These are phyloP conservation scores for Drosophila quadrilineata DNA, from an alignment of 1,140 invertebrate species.

Conservation along the genomic window DNA sequence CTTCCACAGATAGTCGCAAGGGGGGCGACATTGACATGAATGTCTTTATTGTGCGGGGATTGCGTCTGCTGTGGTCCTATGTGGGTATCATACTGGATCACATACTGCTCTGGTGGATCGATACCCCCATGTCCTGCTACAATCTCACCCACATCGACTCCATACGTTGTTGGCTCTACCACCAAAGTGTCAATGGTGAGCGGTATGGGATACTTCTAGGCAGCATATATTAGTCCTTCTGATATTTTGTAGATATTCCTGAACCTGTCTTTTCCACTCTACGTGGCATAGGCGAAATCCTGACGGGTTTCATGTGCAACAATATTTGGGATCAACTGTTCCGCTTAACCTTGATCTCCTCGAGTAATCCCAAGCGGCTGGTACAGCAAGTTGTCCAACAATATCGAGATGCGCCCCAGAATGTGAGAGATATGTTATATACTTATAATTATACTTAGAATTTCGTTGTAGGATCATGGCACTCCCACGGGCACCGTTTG, in stretches of 20 bases:
- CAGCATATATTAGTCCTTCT: not conserved
- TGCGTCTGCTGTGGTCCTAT: slow-evolving; percentile 87
- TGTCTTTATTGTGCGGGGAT: slow-evolving; percentile 82
- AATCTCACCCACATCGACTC: slow-evolving; percentile 87
- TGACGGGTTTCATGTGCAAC: slow-evolving; percentile 87
- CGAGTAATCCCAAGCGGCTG: slow-evolving; percentile 42
- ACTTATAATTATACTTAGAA: not conserved
- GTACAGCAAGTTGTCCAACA: slow-evolving; percentile 58
- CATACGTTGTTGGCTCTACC: slow-evolving; percentile 85
- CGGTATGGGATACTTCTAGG: no score
- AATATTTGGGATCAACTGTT: slow-evolving; percentile 90
- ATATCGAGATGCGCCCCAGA: slow-evolving; percentile 61
- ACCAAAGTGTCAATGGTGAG: slow-evolving; percentile 84
- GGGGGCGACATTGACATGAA: slow-evolving; percentile 58
- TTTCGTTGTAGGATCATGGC: slow-evolving; percentile 43
- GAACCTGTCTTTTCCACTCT: slow-evolving; percentile 85
- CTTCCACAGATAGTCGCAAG: slow-evolving; percentile 79
- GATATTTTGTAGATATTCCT: slow-evolving; percentile 83
- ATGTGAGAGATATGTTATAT: slow-evolving; percentile 30
- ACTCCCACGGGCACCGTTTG: slow-evolving; percentile 70
- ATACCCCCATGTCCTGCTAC: slow-evolving; percentile 85
- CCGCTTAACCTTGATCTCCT: slow-evolving; percentile 67
- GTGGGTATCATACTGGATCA: slow-evolving; percentile 89
- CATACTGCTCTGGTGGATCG: slow-evolving; percentile 90
- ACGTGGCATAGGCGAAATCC: slow-evolving; percentile 87